Evolutionary conservation across 2,113 vertebrate genomes (phyloP), one percentile per base, ranked within the genome.

Genomic region (Thymallus thymallus): DNA sequence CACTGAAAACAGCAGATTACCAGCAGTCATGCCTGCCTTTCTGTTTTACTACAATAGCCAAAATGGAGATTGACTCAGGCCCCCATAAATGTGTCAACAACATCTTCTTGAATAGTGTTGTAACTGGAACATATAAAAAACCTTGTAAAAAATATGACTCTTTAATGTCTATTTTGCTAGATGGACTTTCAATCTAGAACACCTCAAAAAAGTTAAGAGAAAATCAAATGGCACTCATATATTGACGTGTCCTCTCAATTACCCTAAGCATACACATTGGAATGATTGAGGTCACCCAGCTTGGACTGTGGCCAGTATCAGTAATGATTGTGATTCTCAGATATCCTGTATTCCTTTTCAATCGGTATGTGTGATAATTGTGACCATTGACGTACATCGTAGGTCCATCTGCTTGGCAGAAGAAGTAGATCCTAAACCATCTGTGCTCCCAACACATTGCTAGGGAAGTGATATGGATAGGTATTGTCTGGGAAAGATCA

Each of bases 341-440:
- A 88, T 92, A 90, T 88, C 83, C 90, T 91, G 91, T 73, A 20
- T 70, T 75, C 67, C 56, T 24, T 74, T 76, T 69, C 77, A 72
- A 22, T 23, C 20, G 9, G 56, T 14, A 20, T 55, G 51, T 55
- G 51, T 85, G 67, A 80, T 86, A 82, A 85, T 70, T 82, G 86
- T 94, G 94, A 95, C 94, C 93, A 92, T 93, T 94, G 90, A 94
- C 94, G 92, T 94, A 95, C 94, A 95, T 94, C 94, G 89, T 88
- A 94, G 89, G 94, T 95, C 95, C 96, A 97, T 96, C 96, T 97
- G 96, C 95, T 97, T 96, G 95, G 94, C 94, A 96, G 94, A 94
- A 94, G 94, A 95, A 94, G 94, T 93, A 94, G 95, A 95, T 95
- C 92, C 93, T 90, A 94, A 95, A 95, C 96, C 96, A 98, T 98